Evolutionary conservation across 2,113 vertebrate species (phyloP).

Genomic region (Nipponia nippon): DNA sequence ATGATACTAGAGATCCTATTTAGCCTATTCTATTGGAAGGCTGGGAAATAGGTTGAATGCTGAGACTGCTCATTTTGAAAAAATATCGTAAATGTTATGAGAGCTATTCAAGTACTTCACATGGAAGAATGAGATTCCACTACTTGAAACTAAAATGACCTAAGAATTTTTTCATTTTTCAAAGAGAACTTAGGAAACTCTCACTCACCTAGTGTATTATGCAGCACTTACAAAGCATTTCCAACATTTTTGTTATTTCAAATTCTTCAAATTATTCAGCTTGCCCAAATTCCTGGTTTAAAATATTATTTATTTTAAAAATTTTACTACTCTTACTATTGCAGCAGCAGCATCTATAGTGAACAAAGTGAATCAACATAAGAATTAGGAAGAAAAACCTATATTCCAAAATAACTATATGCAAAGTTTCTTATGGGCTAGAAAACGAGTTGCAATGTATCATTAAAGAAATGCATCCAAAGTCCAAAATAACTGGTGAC

Average conservation of each 20-base stretch:
- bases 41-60: not conserved
- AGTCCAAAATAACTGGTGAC: not conserved
- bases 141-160: not conserved
- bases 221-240: not conserved
- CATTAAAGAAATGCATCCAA: not conserved
- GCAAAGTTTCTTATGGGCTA: not conserved
- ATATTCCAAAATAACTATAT: not conserved
- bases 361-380: not conserved
- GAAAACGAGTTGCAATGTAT: not conserved
- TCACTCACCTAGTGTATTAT: not conserved
- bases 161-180: not conserved
- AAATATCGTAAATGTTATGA: not conserved
- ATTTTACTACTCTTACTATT: not conserved
- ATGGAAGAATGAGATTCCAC: not conserved
- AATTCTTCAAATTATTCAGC: not conserved
- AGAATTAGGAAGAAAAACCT: not conserved
- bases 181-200: not conserved
- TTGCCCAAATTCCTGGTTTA: not conserved
- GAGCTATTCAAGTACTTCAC: not conserved
- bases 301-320: not conserved
- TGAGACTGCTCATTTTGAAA: not conserved
- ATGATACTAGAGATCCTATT: not conserved
- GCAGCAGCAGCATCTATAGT: not conserved
- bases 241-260: not conserved
- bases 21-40: not conserved